These are phyloP conservation scores for Thalassarche chlororhynchos DNA, from an alignment of 2,113 vertebrate species.

Conservation along the genomic window DNA sequence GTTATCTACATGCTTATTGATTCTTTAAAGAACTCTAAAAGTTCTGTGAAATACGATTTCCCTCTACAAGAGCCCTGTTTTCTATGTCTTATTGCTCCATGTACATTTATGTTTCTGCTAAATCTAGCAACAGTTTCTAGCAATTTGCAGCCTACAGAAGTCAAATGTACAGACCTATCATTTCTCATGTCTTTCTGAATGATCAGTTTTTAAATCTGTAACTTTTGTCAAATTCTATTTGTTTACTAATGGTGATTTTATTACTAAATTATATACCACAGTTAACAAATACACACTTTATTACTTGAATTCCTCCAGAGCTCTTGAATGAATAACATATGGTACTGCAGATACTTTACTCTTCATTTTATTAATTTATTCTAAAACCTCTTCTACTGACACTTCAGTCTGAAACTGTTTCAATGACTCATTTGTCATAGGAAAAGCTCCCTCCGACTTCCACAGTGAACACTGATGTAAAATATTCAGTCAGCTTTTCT, in stretches of 20 bases:
- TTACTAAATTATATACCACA: background rate
- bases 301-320: background rate
- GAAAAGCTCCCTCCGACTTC: background rate
- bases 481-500: background rate
- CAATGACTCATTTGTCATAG: background rate
- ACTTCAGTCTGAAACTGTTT: background rate
- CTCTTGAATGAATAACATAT: slow-evolving; percentile 5
- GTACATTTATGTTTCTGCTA: background rate
- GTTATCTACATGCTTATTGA: background rate
- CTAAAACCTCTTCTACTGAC: background rate
- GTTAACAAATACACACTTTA: slow-evolving; percentile 24
- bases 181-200: background rate
- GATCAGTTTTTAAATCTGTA: background rate
- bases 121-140: background rate
- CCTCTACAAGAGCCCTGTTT: background rate
- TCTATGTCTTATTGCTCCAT: background rate
- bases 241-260: background rate
- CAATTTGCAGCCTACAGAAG: background rate
- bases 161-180: background rate
- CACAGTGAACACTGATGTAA: background rate
- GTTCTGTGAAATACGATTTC: background rate
- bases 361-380: slow-evolving; percentile 21
- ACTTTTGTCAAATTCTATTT: background rate
- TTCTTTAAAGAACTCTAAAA: background rate
- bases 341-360: background rate